Evolutionary conservation across 2,113 vertebrate genomes (phyloP).

Genomic region (Sphyrna mokarran): DNA sequence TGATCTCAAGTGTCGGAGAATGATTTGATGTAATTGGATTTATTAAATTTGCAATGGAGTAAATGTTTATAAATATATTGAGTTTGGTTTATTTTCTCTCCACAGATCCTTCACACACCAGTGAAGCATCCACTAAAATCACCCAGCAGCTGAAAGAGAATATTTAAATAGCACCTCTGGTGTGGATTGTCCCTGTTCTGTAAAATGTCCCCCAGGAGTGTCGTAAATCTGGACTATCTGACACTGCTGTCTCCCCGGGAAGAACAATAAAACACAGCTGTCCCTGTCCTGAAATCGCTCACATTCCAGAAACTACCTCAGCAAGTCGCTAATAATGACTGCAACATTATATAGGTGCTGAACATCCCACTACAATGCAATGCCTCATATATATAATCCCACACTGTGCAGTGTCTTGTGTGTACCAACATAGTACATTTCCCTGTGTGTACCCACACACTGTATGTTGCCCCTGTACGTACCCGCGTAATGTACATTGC

Average conservation of each 20-base stretch:
- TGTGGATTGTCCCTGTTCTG: background rate
- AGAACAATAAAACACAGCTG: background rate
- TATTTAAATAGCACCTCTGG: background rate
- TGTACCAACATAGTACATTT: background rate
- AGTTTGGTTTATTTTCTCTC: background rate
- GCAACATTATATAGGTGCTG: too few species aligned
- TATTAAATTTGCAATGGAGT: background rate
- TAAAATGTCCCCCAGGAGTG: background rate
- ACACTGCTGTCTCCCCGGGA: background rate
- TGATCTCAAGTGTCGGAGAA: background rate
- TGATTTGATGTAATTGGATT: background rate
- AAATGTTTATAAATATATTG: background rate
- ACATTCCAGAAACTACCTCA: background rate
- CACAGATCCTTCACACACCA: background rate
- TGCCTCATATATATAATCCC: too few species aligned
- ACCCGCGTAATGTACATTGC: background rate
- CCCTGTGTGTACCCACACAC: background rate
- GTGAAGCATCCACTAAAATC: background rate
- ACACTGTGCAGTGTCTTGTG: too few species aligned
- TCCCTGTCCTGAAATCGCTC: background rate
- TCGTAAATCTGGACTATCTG: background rate
- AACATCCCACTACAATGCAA: too few species aligned
- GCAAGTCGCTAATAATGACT: background rate
- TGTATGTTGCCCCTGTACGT: background rate
- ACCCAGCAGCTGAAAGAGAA: background rate